A percentile compares a stretch with the other conserved stretches of the same genome.
Conservation (phyloP, 2,113 vertebrate genomes). For the Orientallactaga bullata region DNA sequence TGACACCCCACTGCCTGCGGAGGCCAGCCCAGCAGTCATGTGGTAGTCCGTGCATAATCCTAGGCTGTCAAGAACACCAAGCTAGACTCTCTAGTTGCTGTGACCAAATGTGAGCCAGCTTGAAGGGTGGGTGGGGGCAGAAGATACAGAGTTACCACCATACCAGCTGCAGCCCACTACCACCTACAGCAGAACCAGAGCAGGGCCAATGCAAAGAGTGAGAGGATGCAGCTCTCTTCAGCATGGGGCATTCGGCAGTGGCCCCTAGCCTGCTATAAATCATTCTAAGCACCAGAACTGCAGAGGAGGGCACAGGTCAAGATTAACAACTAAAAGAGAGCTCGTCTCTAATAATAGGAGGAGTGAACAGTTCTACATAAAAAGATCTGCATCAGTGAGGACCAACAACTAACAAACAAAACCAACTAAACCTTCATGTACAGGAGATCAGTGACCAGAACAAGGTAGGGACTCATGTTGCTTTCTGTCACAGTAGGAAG, state of each 20-base stretch:
- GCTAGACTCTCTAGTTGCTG: neutral
- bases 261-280: constrained; percentile 23
- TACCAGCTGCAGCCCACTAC: constrained; percentile 61
- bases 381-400: neutral
- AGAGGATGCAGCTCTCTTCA: constrained; percentile 35
- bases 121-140: constrained; percentile 8
- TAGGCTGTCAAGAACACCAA: constrained; percentile 56
- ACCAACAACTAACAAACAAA: constrained; percentile 25
- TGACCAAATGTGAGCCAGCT: constrained; percentile 47
- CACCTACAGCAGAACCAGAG: constrained; percentile 4
- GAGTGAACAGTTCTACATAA: neutral
- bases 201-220: constrained; percentile 1
- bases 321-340: constrained; percentile 30
- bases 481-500: constrained; percentile 64
- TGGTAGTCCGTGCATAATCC: constrained; percentile 3
- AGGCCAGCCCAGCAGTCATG: neutral
- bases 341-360: constrained; percentile 10
- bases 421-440: neutral
- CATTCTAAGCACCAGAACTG: constrained; percentile 6
- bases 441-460: neutral
- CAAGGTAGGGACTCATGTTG: constrained; percentile 23
- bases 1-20: neutral
- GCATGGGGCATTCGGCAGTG: constrained; percentile 7
- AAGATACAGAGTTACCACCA: constrained; percentile 36
- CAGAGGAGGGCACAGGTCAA: constrained; percentile 19